phyloP scores from a whole-genome alignment of 2,888 invertebrate genomes.

The Auanema freiburgensis region DNA sequence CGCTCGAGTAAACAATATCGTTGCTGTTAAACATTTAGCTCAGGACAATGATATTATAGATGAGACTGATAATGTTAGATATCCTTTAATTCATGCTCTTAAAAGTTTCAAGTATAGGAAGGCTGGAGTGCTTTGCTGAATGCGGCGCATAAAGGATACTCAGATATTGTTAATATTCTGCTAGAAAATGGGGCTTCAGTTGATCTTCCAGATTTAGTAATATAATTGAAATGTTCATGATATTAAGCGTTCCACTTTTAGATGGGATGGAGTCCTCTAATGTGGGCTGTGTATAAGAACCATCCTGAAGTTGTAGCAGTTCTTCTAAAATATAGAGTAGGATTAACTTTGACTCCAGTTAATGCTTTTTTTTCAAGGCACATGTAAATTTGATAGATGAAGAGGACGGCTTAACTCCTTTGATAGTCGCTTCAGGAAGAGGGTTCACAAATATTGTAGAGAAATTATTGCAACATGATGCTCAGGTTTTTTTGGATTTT shows the following conservation, averaged over 20 bases:
- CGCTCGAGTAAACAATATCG: constrained; percentile 73
- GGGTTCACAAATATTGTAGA: constrained; percentile 84
- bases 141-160: constrained; percentile 88
- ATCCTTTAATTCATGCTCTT: neutral
- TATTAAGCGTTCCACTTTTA: constrained; percentile 15
- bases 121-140: constrained; percentile 78
- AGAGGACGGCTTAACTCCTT: constrained; percentile 66
- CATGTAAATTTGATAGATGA: constrained; percentile 94
- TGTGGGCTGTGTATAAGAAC: constrained; percentile 97
- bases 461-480: constrained; percentile 79
- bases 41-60: constrained; percentile 50
- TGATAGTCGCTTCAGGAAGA: constrained; percentile 71
- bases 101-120: constrained; percentile 63
- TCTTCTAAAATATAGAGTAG: constrained; percentile 73
- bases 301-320: constrained; percentile 74
- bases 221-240: neutral
- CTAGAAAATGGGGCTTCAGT: constrained; percentile 72
- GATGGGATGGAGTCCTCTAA: constrained; percentile 92
- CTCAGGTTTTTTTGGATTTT: constrained; percentile 38
- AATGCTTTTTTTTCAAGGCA: constrained; percentile 68
- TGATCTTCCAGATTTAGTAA: constrained; percentile 47
- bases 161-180: constrained; percentile 79
- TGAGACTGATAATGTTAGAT: constrained; percentile 58
- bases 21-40: constrained; percentile 76
- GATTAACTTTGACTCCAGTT: neutral